Percentiles rank a stretch among this genome's conserved stretches.
These are phyloP conservation scores for Zosterops borbonicus DNA, from an alignment of 2,113 vertebrate species.

Conservation along the genomic window DNA sequence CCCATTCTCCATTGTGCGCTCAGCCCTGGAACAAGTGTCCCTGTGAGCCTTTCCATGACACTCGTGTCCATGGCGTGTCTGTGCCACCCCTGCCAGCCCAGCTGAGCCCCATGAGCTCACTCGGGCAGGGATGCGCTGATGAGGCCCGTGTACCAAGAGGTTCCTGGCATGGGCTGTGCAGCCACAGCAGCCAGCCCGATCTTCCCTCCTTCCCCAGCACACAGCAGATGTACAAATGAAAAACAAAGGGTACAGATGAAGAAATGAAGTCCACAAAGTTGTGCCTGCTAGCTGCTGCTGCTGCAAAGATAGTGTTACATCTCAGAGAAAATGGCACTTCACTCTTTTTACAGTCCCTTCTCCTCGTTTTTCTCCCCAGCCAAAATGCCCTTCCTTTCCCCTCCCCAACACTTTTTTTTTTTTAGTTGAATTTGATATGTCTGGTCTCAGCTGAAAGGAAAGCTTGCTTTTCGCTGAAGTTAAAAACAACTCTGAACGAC, in stretches of 20 bases:
- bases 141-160: constrained; percentile 30
- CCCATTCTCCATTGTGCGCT: constrained; percentile 28
- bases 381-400: constrained; percentile 22
- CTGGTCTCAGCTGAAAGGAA: neutral
- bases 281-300: neutral
- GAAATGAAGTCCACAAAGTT: neutral
- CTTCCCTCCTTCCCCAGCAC: neutral
- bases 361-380: neutral
- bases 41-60: constrained; percentile 32
- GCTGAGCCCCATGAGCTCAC: constrained; percentile 60
- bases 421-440: constrained; percentile 2
- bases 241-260: neutral
- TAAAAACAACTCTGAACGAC: neutral
- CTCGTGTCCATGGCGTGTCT: neutral
- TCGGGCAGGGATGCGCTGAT: neutral
- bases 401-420: neutral
- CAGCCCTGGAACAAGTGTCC: neutral
- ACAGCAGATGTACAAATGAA: rapidly evolving
- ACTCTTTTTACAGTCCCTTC: neutral
- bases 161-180: neutral
- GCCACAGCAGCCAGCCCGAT: neutral
- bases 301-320: neutral
- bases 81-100: neutral
- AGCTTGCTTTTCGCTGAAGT: neutral
- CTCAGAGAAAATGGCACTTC: neutral